A percentile compares a stretch with the other conserved stretches of the same genome.
These are phyloP conservation scores for Drosophila azteca DNA, from an alignment of 1,140 invertebrate genomes.

Conservation along the genomic window DNA sequence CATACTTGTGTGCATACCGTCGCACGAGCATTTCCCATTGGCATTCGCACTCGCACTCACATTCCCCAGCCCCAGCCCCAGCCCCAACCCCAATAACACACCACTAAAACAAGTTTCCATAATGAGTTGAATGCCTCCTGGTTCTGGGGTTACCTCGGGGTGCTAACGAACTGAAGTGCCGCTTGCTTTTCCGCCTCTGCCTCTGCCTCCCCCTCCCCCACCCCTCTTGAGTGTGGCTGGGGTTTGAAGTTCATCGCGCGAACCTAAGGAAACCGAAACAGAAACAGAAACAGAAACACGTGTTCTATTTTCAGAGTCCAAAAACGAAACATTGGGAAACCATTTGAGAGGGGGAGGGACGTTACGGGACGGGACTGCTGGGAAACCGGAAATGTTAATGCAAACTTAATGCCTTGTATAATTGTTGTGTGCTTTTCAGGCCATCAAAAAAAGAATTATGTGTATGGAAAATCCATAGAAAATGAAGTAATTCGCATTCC, in stretches of 20 bases:
- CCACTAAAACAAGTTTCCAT: conserved; percentile 56
- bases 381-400: conserved; percentile 66
- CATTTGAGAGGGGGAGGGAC: too few relatives aligned
- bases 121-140: conserved; percentile 59
- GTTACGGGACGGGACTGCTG: background rate
- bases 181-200: conserved; percentile 31
- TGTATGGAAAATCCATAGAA: conserved; percentile 60
- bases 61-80: background rate
- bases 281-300: conserved; percentile 11
- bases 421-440: conserved; percentile 46
- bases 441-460: conserved; percentile 39
- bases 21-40: conserved; percentile 14
- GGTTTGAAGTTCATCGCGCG: conserved; percentile 7
- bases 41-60: background rate
- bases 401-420: conserved; percentile 61
- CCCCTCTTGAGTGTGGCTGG: background rate
- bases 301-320: conserved; percentile 20
- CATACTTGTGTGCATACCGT: background rate
- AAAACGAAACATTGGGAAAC: too few relatives aligned
- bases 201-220: background rate
- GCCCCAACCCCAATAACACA: background rate
- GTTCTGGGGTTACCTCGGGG: conserved; percentile 20
- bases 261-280: background rate
- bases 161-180: conserved; percentile 39
- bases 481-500: conserved; percentile 77